Base-by-base conservation (phyloP, 2,888 invertebrate species). In the Parnassius smintheus region DNA sequence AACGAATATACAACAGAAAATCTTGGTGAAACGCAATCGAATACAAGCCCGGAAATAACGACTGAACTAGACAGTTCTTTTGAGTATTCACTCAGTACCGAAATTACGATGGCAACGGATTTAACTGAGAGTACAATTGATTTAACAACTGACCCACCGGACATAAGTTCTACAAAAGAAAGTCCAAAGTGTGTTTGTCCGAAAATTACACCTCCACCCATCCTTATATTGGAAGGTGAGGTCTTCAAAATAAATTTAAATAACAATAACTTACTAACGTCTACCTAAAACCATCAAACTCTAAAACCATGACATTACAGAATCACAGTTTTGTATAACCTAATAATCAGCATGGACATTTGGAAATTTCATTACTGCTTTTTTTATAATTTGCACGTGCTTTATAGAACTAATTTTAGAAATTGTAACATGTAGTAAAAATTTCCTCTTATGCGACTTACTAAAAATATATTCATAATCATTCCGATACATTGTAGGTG, bases 161-260 rank as follows among this genome's bases (percentile, higher is more conserved):
- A 74, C 65, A 65, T 58, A 46, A 61, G 72, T 50, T 70, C 78
- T 48, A 78, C 82, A 49, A 84, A 81, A 42, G 77, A 82, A 69
- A 67, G 67, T 67, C 79, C 82, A 67, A 79, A 82, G 77, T 85
- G 80, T 69, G 74, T 85, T 71, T 91, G 91, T 76, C 91, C 91
- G 76, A 89, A 90, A 81, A 74, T 91, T 80, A 82, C 77, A 79
- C 86, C 86, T 82, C 93, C 93, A 89, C 93, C 95, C 84, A 96
- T 96, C 90, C 94, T 96, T 78, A 95, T 96, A 82, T 93, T 96
- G 82, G 96, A 96, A 96, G 96, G 96, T 96, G 95, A 94, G 93
- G 90, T 85, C 75, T 80, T 76, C 77, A 75, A 80, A 80, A 81
- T 79, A 74, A 81, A 75, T 81, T 80, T 72, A 72, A 80, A 78